Evolutionary conservation across 2,797 vertebrate genomes (phyloP).

Genomic region (Acanthiza pusilla): DNA sequence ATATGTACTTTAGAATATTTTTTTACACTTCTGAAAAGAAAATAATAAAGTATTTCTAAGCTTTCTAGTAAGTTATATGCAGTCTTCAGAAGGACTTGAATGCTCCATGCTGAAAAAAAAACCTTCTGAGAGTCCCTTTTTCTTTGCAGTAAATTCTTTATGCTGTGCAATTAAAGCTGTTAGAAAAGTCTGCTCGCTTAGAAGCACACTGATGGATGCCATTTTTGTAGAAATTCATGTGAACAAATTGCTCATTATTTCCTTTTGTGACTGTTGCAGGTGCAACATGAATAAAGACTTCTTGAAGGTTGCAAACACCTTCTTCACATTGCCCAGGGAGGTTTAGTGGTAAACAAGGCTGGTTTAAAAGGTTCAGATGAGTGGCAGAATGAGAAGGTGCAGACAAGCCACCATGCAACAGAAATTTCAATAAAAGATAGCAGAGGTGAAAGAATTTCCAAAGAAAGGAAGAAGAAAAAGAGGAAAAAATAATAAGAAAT

Average conservation of each 20-base stretch:
- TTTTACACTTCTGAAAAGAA: conserved; percentile 77
- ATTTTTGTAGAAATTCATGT: conserved; percentile 38
- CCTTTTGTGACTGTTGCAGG: conserved; percentile 44
- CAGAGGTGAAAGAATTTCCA: not conserved
- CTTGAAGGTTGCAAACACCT: conserved; percentile 29
- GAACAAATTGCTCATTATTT: conserved; percentile 59
- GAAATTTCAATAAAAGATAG: not conserved
- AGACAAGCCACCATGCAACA: not conserved
- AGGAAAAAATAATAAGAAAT: not conserved
- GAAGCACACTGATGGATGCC: conserved; percentile 10
- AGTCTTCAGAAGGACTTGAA: conserved; percentile 54
- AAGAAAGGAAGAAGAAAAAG: not conserved
- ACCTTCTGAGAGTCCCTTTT: conserved; percentile 39
- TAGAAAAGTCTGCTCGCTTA: conserved; percentile 23
- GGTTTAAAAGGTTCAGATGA: not conserved
- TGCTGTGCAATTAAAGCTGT: conserved; percentile 42
- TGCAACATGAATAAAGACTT: conserved; percentile 40
- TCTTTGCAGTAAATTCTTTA: conserved; percentile 55
- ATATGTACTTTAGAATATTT: conserved; percentile 76
- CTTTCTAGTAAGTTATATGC: conserved; percentile 51
- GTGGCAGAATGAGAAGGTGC: not conserved
- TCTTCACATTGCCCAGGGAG: not conserved
- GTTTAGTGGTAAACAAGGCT: not conserved
- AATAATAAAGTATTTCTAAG: conserved; percentile 71
- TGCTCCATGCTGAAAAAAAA: conserved; percentile 19